Conservation (phyloP, 2,888 invertebrate species). For the Athalia cordata region DNA sequence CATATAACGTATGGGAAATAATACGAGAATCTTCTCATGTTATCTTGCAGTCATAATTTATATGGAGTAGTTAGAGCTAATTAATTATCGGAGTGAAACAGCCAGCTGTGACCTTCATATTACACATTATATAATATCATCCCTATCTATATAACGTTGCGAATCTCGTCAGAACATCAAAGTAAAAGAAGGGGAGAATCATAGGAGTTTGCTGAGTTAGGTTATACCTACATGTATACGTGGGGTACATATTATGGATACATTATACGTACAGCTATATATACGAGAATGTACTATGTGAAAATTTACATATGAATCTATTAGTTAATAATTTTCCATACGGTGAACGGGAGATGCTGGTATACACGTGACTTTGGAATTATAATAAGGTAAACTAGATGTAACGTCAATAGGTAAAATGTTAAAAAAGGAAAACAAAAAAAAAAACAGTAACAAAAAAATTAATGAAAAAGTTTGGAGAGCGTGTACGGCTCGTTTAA, state of each 20-base stretch:
- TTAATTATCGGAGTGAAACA: conserved; percentile 2
- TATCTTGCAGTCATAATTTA: neutral
- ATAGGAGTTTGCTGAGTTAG: neutral
- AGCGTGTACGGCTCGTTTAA: too few relatives aligned
- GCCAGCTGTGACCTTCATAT: neutral
- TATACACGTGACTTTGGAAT: too few relatives aligned
- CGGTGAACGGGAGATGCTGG: too few relatives aligned
- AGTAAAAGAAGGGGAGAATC: neutral
- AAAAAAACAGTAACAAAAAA: too few relatives aligned
- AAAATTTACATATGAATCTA: too few relatives aligned
- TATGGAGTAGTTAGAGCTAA: conserved; percentile 18
- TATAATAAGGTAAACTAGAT: too few relatives aligned
- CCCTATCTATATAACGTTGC: conserved; percentile 5
- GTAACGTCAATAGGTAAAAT: too few relatives aligned
- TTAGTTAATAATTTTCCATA: too few relatives aligned
- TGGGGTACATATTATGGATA: neutral
- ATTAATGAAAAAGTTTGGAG: too few relatives aligned
- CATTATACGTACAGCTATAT: neutral
- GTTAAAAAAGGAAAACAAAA: too few relatives aligned
- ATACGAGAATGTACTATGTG: neutral
- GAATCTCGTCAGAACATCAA: conserved; percentile 5
- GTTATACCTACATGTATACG: neutral
- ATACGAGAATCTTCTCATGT: neutral
- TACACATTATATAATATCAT: neutral
- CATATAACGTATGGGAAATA: conserved; percentile 32